Percentiles rank a stretch among this genome's conserved stretches.
phyloP scores from a whole-genome alignment of 2,888 invertebrate genomes.

The Thyatira batis region DNA sequence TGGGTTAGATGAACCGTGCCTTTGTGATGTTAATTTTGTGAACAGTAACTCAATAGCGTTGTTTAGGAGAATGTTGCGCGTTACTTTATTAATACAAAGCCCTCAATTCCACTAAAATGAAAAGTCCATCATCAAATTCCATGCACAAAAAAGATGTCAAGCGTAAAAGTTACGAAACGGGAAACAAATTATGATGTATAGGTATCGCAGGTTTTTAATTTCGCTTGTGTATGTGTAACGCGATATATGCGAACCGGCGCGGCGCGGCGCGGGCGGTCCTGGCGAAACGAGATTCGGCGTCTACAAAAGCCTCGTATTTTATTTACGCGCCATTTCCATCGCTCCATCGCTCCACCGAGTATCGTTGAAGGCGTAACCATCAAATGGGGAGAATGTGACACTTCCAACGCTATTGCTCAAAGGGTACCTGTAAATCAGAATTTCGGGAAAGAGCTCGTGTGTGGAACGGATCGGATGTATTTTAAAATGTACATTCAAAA shows the following conservation, averaged over 20 bases:
- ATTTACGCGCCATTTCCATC: slow-evolving; percentile 69
- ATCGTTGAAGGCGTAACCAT: slow-evolving; percentile 30
- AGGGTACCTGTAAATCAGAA: slow-evolving; percentile 23
- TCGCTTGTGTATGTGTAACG: slow-evolving; percentile 41
- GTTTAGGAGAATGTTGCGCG: too few relatives aligned
- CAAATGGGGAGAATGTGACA: slow-evolving; percentile 15
- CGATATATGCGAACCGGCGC: slow-evolving; percentile 27
- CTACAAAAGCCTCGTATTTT: slow-evolving; percentile 54
- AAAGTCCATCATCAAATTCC: not conserved
- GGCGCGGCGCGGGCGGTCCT: slow-evolving; percentile 10
- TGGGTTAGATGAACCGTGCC: not conserved
- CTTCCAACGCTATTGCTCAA: slow-evolving; percentile 13
- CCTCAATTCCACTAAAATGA: not conserved
- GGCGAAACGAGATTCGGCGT: slow-evolving; percentile 29
- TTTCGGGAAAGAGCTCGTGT: slow-evolving; percentile 13
- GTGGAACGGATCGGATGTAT: slow-evolving; percentile 17
- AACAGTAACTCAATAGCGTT: not conserved
- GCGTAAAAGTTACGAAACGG: slow-evolving; percentile 25
- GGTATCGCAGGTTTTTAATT: slow-evolving; percentile 43
- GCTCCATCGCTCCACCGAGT: slow-evolving; percentile 33
- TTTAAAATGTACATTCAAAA: slow-evolving; percentile 11
- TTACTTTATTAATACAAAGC: too few relatives aligned
- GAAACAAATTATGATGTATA: slow-evolving; percentile 41
- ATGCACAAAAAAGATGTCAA: slow-evolving; percentile 15
- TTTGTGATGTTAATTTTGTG: slow-evolving; percentile 18